phyloP scores from a whole-genome alignment of 2,888 invertebrate genomes.

The Lypha dubia region DNA sequence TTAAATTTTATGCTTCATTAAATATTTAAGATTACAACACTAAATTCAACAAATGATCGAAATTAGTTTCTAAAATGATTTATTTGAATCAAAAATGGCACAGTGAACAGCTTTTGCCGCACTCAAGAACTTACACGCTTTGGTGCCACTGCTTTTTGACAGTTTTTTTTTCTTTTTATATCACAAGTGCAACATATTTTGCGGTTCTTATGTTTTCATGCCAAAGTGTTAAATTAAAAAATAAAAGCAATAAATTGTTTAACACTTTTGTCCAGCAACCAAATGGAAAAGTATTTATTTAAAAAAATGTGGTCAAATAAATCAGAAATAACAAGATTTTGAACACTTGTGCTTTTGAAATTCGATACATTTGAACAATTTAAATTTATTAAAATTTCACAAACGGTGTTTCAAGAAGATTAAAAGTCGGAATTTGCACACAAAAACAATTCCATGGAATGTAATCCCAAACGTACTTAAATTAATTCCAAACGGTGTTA shows the following conservation, averaged over 20 bases:
- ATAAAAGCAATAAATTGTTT: constrained; percentile 30
- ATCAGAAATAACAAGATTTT: not conserved
- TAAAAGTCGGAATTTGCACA: not conserved
- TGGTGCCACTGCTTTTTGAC: too few species aligned
- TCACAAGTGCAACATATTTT: not conserved
- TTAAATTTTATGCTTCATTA: not conserved
- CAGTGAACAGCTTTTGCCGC: not conserved
- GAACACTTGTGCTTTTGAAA: constrained; percentile 3
- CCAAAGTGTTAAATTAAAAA: not conserved
- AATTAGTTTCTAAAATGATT: not conserved
- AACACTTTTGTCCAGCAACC: constrained; percentile 21
- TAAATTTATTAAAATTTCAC: not conserved
- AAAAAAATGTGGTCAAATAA: constrained; percentile 1
- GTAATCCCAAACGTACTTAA: too few species aligned
- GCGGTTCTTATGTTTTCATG: constrained; percentile 7
- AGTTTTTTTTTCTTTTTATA: not conserved
- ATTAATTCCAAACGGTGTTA: too few species aligned
- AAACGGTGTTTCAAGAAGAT: not conserved
- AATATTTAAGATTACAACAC: not conserved
- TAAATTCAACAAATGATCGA: not conserved
- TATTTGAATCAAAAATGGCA: not conserved
- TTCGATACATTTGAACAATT: not conserved
- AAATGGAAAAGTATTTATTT: not conserved
- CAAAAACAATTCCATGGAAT: not conserved
- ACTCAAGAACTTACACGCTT: too few species aligned